Evolutionary conservation across 2,888 invertebrate species (phyloP), one percentile per base, ranked within the genome.

Genomic region (Meganola albula): DNA sequence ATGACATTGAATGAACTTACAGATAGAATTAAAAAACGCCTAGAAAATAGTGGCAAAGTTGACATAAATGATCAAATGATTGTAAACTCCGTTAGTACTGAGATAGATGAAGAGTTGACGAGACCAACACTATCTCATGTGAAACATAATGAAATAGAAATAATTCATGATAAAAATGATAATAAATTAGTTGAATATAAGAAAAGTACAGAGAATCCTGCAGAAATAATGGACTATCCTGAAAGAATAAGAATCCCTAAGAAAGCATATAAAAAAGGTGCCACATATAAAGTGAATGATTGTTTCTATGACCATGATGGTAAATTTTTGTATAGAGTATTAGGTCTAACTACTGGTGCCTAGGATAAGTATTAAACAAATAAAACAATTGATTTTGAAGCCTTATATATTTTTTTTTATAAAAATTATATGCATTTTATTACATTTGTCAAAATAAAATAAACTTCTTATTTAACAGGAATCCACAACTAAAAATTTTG

Each of bases 291-390:
- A 74, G 84, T 94, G 0, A 89, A 91, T 44, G 93, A 95, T 72
- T 92, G 92, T 53, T 95, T 90, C 66, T 95, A 95, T 72, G 93
- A 94, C 62, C 88, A 90, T 64, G 92, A 94, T 82, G 95, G 95
- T 0, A 87, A 84, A 63, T 93, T 95, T 79, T 80, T 95, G 34
- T 95, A 94, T 64, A 87, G 93, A 58, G 92, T 94, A 25, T 90
- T 93, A 44, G 93, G 93, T 38, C 89, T 92, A 22, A 38, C 37
- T 22, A 20, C 7, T 20, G 11, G 12, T 23, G n/a, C 21, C 34
- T 31, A 12, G 31, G 31, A 21, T 16, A 16, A 16, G 7, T 29
- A 45, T 24, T 4, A 42, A 26, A 26, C 41, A 62, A 79, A 76
- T 76, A 73, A 80, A 78, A 78, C 64, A 66, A 49, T 47, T 46